Conservation (phyloP, 2,113 vertebrate genomes). For the Pollimyrus isidori region DNA sequence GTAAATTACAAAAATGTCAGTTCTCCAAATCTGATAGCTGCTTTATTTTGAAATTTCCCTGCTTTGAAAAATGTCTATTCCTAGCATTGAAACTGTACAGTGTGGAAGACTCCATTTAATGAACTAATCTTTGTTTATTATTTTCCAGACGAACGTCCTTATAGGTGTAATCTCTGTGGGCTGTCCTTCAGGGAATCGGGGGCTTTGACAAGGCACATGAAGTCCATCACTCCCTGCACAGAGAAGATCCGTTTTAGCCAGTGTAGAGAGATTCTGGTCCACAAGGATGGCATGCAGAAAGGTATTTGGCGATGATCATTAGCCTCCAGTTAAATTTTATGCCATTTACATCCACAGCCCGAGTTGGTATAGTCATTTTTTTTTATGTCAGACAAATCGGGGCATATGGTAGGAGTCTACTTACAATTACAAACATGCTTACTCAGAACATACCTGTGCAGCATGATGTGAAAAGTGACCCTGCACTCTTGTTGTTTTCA, state of each 20-base stretch:
- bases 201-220: constrained; percentile 88
- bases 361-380: neutral
- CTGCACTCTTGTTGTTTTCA: neutral
- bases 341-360: neutral
- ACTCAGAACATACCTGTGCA: neutral
- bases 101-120: neutral
- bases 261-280: constrained; percentile 75
- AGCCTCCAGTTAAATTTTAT: neutral
- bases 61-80: neutral
- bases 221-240: constrained; percentile 89
- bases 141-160: constrained; percentile 83
- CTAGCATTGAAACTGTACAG: neutral
- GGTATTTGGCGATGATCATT: constrained; percentile 52
- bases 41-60: neutral
- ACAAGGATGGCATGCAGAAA: constrained; percentile 71
- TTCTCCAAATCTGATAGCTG: neutral
- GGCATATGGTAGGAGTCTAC: neutral
- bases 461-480: neutral
- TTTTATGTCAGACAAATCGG: neutral
- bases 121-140: neutral
- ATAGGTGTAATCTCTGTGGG: constrained; percentile 87
- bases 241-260: constrained; percentile 87
- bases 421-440: neutral
- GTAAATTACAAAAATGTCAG: neutral
- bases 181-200: constrained; percentile 94